Evolutionary conservation across 2,888 invertebrate genomes (phyloP).

Genomic region (Meganola albula): DNA sequence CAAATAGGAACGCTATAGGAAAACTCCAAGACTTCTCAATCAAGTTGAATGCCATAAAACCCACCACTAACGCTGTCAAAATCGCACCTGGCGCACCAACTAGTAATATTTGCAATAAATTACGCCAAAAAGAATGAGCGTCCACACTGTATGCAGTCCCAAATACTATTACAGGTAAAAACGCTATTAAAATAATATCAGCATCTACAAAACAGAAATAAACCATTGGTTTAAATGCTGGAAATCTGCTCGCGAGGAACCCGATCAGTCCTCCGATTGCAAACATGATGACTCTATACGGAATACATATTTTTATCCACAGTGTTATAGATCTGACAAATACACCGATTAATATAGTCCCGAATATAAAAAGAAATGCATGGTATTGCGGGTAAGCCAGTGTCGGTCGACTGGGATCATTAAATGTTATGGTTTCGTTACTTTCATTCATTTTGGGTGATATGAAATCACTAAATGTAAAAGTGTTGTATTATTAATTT

Average conservation of each 20-base stretch:
- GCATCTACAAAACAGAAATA: slow-evolving; percentile 54
- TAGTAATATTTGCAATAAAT: slow-evolving; percentile 56
- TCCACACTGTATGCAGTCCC: slow-evolving; percentile 61
- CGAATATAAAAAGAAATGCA: slow-evolving; percentile 52
- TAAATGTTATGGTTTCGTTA: slow-evolving; percentile 20
- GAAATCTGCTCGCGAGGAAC: slow-evolving; percentile 49
- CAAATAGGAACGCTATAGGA: slow-evolving; percentile 52
- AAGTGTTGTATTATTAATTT: too few species aligned
- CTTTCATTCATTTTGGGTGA: too few species aligned
- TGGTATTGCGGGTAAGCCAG: slow-evolving; percentile 49
- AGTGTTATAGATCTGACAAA: slow-evolving; percentile 52
- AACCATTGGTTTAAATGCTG: slow-evolving; percentile 50
- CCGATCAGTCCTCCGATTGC: slow-evolving; percentile 54
- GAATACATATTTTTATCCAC: slow-evolving; percentile 48
- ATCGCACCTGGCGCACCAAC: slow-evolving; percentile 56
- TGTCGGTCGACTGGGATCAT: slow-evolving; percentile 36
- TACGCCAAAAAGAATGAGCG: slow-evolving; percentile 60
- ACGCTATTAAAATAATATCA: slow-evolving; percentile 44
- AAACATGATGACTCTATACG: slow-evolving; percentile 64
- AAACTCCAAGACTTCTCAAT: slow-evolving; percentile 59
- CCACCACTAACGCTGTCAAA: slow-evolving; percentile 49
- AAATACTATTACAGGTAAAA: slow-evolving; percentile 56
- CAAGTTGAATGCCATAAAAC: slow-evolving; percentile 57
- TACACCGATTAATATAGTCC: slow-evolving; percentile 50
- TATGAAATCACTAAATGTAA: too few species aligned